Evolutionary conservation across 1,140 invertebrate species (phyloP), one percentile per base, ranked within the genome.

Genomic region (Chironomus striatipennis): DNA sequence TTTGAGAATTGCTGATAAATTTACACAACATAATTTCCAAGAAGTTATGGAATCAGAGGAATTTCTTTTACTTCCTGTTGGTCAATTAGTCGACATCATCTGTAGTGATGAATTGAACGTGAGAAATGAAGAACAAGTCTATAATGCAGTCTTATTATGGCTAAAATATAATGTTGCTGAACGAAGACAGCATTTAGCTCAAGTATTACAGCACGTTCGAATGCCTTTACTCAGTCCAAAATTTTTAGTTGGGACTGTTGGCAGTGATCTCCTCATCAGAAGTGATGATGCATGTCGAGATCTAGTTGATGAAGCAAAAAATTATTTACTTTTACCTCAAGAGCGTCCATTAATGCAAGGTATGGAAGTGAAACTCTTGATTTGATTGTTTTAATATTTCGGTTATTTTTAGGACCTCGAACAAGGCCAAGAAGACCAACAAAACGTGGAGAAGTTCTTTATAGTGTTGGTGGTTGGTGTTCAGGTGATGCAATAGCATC

Each of bases 31-130:
- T 83, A 97, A 98, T 85, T 98, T 98, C 83, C 94, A 95, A 83
- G 96, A 98, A 86, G 96, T 99, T 57, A 97, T 98, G 91, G 95
- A 98, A 81, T 97, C 94, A 83, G 97, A 99, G 83, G 98, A 99
- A 84, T 99, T 99, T 84, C 85, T 99, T 73, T 84, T 98, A 73
- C 85, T 99, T 76, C 96, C 97, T 12, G 93, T 98, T 18, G 90
- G 93, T 76, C 96, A 99, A 84, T 86, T 99, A 77, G 93, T 98
- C 34, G 96, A 98, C 80, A 98, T 99, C 76, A 97, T 99, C 78
- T 94, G 94, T 15, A 96, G 93, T 78, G 98, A 99, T 83, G 97
- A 99, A 84, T 86, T 99, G 2, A 99, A 99, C 85, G 96, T 99
- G 12, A 88, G 95, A 77, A 94, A 91, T 47, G 97, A 99, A 85